Conservation (phyloP, 92 coral and sea anemone species). For the Zoanthus gigantus region DNA sequence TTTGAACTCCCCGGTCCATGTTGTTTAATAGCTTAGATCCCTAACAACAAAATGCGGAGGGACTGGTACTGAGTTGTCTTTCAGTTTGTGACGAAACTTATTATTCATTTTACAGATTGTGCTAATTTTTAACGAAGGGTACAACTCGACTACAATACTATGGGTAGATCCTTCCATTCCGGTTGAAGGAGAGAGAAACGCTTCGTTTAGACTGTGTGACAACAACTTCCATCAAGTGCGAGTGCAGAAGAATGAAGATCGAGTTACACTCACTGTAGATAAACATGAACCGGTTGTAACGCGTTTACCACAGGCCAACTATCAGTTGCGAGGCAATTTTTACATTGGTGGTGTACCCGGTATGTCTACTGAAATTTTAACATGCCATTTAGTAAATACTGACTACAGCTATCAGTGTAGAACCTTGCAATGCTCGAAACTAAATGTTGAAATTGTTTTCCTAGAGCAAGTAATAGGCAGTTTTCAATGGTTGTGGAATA, state of each 20-base stretch:
- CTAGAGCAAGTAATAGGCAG: too few relatives aligned
- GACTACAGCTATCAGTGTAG: too few relatives aligned
- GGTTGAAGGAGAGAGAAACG: slow-evolving; percentile 69
- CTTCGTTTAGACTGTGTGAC: slow-evolving; percentile 91
- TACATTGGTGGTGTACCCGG: slow-evolving; percentile 97
- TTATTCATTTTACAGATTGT: slow-evolving; percentile 62
- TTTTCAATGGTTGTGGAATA: too few relatives aligned
- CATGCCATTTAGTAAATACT: too few relatives aligned
- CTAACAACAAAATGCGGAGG: neutral
- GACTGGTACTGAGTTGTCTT: too few relatives aligned
- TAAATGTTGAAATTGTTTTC: too few relatives aligned
- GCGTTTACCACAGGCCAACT: slow-evolving; percentile 53
- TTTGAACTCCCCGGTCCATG: too few relatives aligned
- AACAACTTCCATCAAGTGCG: slow-evolving; percentile 81
- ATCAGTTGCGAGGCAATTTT: slow-evolving; percentile 72
- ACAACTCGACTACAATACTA: slow-evolving; percentile 58
- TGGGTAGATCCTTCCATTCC: slow-evolving; percentile 91
- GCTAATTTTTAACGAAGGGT: slow-evolving; percentile 66
- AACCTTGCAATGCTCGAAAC: too few relatives aligned
- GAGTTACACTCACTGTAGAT: slow-evolving; percentile 74
- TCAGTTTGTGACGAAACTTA: neutral
- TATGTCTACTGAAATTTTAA: slow-evolving; percentile 9
- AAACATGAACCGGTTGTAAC: slow-evolving; percentile 43
- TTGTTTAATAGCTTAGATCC: neutral
- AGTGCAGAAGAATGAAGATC: slow-evolving; percentile 50